Evolutionary conservation across 2,113 vertebrate genomes (phyloP).

Genomic region (Podarcis raffonei): DNA sequence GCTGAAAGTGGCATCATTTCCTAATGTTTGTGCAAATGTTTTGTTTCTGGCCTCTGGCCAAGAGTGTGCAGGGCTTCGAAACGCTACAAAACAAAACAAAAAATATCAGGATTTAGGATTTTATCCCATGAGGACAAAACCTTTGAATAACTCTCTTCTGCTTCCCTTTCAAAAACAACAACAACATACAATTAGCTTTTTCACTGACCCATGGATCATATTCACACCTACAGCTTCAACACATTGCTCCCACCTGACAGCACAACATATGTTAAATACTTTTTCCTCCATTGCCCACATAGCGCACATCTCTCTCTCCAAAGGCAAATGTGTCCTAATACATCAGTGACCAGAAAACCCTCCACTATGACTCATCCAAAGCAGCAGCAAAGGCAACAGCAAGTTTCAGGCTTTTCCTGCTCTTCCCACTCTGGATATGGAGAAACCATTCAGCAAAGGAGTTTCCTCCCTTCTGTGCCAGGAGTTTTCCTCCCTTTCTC

Average conservation of each 20-base stretch:
- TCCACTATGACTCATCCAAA: neutral
- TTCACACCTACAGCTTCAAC: neutral
- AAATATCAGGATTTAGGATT: neutral
- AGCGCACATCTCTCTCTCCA: neutral
- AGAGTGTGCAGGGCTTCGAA: neutral
- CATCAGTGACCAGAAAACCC: neutral
- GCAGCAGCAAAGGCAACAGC: neutral
- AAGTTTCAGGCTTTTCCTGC: slow-evolving; percentile 19
- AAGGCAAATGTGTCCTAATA: neutral
- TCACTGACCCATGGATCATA: too few relatives aligned
- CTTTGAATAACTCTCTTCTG: neutral
- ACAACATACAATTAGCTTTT: neutral
- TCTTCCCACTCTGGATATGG: slow-evolving; percentile 21
- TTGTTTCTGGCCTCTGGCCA: neutral
- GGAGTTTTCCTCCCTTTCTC: neutral
- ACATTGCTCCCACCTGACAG: neutral
- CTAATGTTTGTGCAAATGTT: neutral
- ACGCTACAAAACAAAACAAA: neutral
- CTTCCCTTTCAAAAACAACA: neutral
- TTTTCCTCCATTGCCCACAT: neutral
- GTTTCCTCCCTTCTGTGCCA: neutral
- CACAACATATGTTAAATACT: neutral
- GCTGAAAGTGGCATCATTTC: neutral
- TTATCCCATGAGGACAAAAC: neutral
- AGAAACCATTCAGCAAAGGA: slow-evolving; percentile 25